Evolutionary conservation across 2,113 vertebrate genomes (phyloP).

Genomic region (Nesoenas mayeri): DNA sequence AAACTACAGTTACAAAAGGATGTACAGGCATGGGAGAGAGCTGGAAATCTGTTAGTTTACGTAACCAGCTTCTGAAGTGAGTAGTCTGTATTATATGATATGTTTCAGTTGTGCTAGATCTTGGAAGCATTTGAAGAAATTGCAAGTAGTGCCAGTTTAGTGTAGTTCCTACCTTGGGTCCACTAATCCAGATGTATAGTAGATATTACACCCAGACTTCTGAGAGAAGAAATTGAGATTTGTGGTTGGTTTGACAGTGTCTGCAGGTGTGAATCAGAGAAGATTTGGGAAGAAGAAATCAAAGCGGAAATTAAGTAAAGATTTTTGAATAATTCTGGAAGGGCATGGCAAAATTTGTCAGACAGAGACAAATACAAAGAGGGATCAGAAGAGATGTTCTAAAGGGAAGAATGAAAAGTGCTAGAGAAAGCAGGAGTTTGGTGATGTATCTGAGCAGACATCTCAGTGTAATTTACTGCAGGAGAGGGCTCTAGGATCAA

Average conservation of each 20-base stretch:
- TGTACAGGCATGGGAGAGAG: not conserved
- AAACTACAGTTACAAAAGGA: not conserved
- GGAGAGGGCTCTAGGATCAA: not conserved
- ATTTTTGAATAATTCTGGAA: not conserved
- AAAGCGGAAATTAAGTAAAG: not conserved
- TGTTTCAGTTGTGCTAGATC: not conserved
- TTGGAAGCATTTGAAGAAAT: not conserved
- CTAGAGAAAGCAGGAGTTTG: not conserved
- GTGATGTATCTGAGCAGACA: not conserved
- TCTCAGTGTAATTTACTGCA: not conserved
- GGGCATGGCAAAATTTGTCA: not conserved
- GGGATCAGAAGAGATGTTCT: not conserved
- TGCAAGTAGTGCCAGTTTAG: not conserved
- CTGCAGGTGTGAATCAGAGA: not conserved
- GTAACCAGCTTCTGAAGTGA: not conserved
- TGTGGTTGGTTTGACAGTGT: not conserved
- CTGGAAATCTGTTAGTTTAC: not conserved
- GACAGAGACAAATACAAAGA: not conserved
- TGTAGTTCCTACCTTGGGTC: not conserved
- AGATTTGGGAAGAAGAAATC: not conserved
- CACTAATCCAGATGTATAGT: not conserved
- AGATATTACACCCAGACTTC: not conserved
- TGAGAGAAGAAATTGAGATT: not conserved
- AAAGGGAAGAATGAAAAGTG: not conserved
- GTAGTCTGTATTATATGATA: not conserved